A percentile compares a stretch with the other conserved stretches of the same genome.
phyloP scores from a whole-genome alignment of 1,140 invertebrate species.

The Zophobas morio region DNA sequence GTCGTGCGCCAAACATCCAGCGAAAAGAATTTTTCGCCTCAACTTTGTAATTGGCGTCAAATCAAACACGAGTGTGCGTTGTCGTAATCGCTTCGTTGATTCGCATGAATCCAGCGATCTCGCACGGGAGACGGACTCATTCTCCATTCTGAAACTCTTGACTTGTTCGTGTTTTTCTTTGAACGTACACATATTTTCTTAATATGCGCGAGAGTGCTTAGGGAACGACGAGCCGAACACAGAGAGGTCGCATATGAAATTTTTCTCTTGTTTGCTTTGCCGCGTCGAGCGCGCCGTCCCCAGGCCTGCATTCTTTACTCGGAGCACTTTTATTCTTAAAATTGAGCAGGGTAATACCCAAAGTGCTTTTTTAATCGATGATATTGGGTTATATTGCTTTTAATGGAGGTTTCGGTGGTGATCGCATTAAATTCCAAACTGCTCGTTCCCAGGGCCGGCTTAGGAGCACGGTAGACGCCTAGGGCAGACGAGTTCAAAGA shows the following conservation, averaged over 20 bases:
- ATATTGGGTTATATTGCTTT: neutral
- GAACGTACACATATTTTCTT: constrained; percentile 38
- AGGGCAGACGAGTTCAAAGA: too few species aligned
- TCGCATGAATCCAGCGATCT: constrained; percentile 8
- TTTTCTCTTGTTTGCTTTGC: constrained; percentile 37
- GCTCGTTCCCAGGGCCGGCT: neutral
- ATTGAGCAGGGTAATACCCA: constrained; percentile 12
- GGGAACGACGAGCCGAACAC: constrained; percentile 26
- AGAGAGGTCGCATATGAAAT: constrained; percentile 33
- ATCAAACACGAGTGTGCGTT: constrained; percentile 3
- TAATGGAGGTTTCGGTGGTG: neutral
- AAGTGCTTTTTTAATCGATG: constrained; percentile 18
- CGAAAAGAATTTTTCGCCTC: neutral
- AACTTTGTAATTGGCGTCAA: constrained; percentile 9
- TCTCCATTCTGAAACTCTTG: constrained; percentile 5
- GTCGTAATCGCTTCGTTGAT: constrained; percentile 4
- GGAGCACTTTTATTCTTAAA: constrained; percentile 23
- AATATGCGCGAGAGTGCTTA: constrained; percentile 36
- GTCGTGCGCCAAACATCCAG: neutral
- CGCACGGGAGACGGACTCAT: constrained; percentile 22
- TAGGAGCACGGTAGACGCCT: too few species aligned
- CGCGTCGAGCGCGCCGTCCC: constrained; percentile 20
- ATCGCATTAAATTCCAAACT: neutral
- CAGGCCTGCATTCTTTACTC: neutral
- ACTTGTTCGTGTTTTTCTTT: constrained; percentile 31